phyloP scores from a whole-genome alignment of 2,888 invertebrate genomes.

The Orthonevra nobilis region DNA sequence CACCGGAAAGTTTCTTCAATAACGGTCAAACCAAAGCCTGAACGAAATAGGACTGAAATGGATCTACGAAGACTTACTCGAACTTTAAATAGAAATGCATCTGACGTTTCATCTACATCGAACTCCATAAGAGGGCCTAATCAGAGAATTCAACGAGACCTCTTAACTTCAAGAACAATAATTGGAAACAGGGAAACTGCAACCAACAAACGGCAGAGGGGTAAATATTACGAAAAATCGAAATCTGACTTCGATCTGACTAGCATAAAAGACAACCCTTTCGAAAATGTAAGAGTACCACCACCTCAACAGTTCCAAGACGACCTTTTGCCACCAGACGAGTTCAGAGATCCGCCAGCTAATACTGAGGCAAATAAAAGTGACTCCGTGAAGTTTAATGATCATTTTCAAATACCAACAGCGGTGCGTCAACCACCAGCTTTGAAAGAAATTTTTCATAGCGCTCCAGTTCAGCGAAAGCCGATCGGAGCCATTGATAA shows the following conservation, averaged over 20 bases:
- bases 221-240: constrained; percentile 80
- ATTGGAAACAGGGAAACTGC: constrained; percentile 13
- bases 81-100: constrained; percentile 60
- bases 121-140: constrained; percentile 28
- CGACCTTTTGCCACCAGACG: constrained; percentile 88
- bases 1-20: constrained; percentile 78
- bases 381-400: constrained; percentile 37
- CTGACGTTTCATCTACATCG: constrained; percentile 27
- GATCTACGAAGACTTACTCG: constrained; percentile 71
- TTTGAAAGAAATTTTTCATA: constrained; percentile 74
- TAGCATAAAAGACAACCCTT: constrained; percentile 83
- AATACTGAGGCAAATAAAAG: constrained; percentile 44
- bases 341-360: constrained; percentile 83
- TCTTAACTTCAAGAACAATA: constrained; percentile 16
- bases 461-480: constrained; percentile 71
- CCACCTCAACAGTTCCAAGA: constrained; percentile 93
- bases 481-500: constrained; percentile 83
- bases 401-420: constrained; percentile 45
- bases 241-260: constrained; percentile 83
- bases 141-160: constrained; percentile 43
- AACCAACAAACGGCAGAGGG: constrained; percentile 10
- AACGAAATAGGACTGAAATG: constrained; percentile 74
- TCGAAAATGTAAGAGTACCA: constrained; percentile 86
- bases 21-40: constrained; percentile 75
- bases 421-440: constrained; percentile 63